Percentiles rank a stretch among this genome's conserved stretches.
These are phyloP conservation scores for Drosophila helvetica DNA, from an alignment of 2,888 invertebrate species.

Conservation along the genomic window DNA sequence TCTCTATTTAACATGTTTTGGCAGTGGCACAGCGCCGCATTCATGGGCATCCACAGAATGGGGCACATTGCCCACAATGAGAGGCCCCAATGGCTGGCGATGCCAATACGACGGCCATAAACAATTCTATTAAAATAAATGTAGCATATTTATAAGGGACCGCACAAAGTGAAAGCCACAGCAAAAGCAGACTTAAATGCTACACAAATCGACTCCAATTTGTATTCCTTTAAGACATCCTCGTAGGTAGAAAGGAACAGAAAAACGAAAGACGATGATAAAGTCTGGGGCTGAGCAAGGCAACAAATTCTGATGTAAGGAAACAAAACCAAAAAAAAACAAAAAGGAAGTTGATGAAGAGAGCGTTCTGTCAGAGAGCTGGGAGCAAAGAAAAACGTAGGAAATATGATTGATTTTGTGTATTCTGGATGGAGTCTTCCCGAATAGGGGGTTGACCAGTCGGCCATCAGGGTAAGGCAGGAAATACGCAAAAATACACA, in stretches of 20 bases:
- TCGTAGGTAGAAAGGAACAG: slow-evolving; percentile 6
- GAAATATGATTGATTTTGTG: slow-evolving; percentile 79
- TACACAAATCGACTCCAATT: slow-evolving; percentile 70
- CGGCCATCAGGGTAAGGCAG: slow-evolving; percentile 52
- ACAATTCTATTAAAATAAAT: slow-evolving; percentile 79
- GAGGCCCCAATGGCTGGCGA: slow-evolving; percentile 40
- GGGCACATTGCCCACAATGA: slow-evolving; percentile 49
- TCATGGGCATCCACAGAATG: slow-evolving; percentile 39
- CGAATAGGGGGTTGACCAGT: slow-evolving; percentile 27
- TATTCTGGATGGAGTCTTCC: slow-evolving; percentile 51
- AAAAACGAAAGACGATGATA: slow-evolving; percentile 20
- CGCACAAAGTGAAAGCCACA: slow-evolving; percentile 31
- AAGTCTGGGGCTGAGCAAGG: slow-evolving; percentile 21
- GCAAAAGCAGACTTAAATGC: slow-evolving; percentile 60
- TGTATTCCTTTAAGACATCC: slow-evolving; percentile 46
- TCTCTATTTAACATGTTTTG: slow-evolving; percentile 69
- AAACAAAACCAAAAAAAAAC: slow-evolving; percentile 41
- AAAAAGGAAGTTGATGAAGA: slow-evolving; percentile 1
- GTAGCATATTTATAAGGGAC: slow-evolving; percentile 69
- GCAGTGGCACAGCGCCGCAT: slow-evolving; percentile 38
- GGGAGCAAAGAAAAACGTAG: background rate
- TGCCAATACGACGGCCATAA: slow-evolving; percentile 61
- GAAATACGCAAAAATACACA: slow-evolving; percentile 68
- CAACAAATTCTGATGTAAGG: slow-evolving; percentile 63
- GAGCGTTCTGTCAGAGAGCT: slow-evolving; percentile 8